phyloP scores from a whole-genome alignment of 1,140 invertebrate genomes.

The Anoplolepis gracilipes region DNA sequence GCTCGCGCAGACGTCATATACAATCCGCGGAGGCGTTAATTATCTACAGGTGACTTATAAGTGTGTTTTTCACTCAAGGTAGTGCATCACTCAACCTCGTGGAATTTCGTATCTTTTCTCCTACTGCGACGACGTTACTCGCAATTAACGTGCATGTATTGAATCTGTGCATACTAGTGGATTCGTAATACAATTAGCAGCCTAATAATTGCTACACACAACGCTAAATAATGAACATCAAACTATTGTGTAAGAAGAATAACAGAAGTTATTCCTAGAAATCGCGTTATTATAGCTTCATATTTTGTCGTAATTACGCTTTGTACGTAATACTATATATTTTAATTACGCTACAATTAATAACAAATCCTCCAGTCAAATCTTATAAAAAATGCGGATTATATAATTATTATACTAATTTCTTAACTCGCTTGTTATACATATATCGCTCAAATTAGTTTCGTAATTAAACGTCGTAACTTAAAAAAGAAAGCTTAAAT shows the following conservation, averaged over 20 bases:
- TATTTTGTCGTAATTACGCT: slow-evolving; percentile 3
- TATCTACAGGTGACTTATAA: slow-evolving; percentile 51
- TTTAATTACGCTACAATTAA: slow-evolving; percentile 8
- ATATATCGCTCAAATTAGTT: slow-evolving; percentile 22
- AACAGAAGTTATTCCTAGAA: slow-evolving; percentile 10
- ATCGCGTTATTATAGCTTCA: slow-evolving; percentile 6
- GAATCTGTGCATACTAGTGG: slow-evolving; percentile 26
- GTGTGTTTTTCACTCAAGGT: slow-evolving; percentile 21
- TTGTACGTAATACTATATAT: neutral
- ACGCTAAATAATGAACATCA: neutral
- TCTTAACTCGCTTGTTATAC: neutral
- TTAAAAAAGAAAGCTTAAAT: neutral
- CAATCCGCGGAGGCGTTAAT: slow-evolving; percentile 65
- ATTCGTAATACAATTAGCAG: slow-evolving; percentile 12
- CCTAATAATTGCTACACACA: neutral
- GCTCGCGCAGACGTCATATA: slow-evolving; percentile 44
- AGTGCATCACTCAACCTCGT: neutral
- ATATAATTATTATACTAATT: slow-evolving; percentile 38
- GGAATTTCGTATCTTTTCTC: slow-evolving; percentile 30
- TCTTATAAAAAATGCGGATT: slow-evolving; percentile 1
- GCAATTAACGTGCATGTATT: slow-evolving; percentile 7
- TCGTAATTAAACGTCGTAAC: neutral
- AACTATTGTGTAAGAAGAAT: slow-evolving; percentile 36
- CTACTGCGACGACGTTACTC: slow-evolving; percentile 16
- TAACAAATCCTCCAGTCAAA: neutral